Evolutionary conservation across 1,140 invertebrate genomes (phyloP), one percentile per base, ranked within the genome.

Genomic region (Scaptomyza graminum): DNA sequence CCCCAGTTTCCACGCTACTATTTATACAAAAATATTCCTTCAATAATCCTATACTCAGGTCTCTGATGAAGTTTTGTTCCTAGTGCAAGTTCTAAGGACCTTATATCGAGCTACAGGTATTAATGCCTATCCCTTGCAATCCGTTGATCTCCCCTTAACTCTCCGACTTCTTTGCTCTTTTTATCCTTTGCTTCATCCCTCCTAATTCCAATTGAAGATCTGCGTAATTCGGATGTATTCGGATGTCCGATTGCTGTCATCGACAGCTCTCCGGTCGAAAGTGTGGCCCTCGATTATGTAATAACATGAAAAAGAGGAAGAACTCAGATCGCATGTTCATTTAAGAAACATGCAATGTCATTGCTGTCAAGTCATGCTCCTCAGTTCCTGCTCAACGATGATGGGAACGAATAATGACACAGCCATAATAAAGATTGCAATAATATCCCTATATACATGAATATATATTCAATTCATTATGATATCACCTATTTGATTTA

Each of bases 211-310:
- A 61, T 67, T 18, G 44, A 34, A 34, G 16, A n/a, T 61, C 31
- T 65, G 79, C 74, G 79, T 81, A 81, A 81, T 44, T 63, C 78
- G 47, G 46, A 61, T 37, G n/a, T 16, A 81, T 44, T 63, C 78
- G 47, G 46, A 61, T 41, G n/a, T 18, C 47, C 8, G 18, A 25
- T 18, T 31, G n/a, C 79, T 81, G 79, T 81, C 79, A 74, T 59
- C 79, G 57, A 9, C 34, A 12, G 8, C 37, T 28, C 43, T 56
- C n/a, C n/a, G n/a, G n/a, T n/a, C n/a, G n/a, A 9, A 41, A 34
- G 31, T 66, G 63, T 16, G 52, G 44, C 28, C 28, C 37, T 43
- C 13, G 28, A n/a, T n/a, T n/a, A 12, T 41, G 12, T n/a, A 5
- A 5, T 13, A 34, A n/a, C 51, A 37, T 28, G 2, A 16, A n/a